Evolutionary conservation across 2,888 invertebrate species (phyloP).

Genomic region (Brachylomia viminalis): DNA sequence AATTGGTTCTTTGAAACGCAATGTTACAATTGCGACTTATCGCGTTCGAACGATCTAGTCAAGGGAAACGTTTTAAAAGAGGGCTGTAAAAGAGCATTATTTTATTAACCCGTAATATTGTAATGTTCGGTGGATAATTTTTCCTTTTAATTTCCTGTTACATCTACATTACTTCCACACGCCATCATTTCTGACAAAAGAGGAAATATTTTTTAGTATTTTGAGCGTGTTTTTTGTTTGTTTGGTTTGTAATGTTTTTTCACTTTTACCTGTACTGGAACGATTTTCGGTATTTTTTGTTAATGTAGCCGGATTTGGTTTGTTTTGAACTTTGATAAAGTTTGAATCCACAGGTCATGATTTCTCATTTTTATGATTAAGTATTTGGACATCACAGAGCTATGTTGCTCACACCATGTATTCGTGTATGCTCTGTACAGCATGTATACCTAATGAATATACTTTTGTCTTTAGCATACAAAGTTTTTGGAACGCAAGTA

Average conservation of each 20-base stretch:
- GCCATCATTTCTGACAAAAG: conserved; percentile 28
- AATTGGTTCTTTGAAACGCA: conserved; percentile 38
- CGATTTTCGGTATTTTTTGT: not conserved
- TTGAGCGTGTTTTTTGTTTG: not conserved
- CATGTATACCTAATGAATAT: not conserved
- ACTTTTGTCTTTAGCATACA: not conserved
- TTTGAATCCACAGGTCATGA: not conserved
- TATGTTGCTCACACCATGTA: too few relatives aligned
- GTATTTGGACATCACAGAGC: too few relatives aligned
- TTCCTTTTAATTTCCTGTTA: conserved; percentile 58
- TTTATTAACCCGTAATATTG: too few relatives aligned
- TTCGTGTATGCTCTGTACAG: not conserved
- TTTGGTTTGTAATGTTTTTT: too few relatives aligned
- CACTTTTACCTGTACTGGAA: not conserved
- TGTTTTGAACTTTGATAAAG: not conserved
- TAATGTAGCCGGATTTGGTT: not conserved
- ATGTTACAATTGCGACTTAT: conserved; percentile 46
- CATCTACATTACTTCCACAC: conserved; percentile 52
- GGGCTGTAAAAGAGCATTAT: conserved; percentile 24
- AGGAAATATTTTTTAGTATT: not conserved
- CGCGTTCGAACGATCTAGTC: conserved; percentile 42
- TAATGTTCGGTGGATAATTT: conserved; percentile 44
- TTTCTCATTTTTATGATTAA: not conserved
- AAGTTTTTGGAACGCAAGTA: not conserved
- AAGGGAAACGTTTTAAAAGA: conserved; percentile 31